Evolutionary conservation across 2,888 invertebrate genomes (phyloP).

Genomic region (Rapana venosa): DNA sequence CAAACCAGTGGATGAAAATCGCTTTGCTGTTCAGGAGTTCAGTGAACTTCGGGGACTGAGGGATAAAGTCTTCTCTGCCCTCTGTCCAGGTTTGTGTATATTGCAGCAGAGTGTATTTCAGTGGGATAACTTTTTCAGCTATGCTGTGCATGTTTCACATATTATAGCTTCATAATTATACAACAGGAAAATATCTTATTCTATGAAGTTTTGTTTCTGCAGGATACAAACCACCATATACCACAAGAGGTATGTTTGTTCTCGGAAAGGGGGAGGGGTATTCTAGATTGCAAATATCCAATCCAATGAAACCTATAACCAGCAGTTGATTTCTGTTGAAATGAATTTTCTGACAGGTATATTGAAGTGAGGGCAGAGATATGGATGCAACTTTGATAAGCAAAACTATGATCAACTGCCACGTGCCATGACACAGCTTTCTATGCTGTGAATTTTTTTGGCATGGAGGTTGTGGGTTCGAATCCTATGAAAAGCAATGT

Average conservation of each 20-base stretch:
- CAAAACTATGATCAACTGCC: too few relatives aligned
- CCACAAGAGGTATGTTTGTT: slow-evolving; percentile 2
- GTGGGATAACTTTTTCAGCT: not conserved
- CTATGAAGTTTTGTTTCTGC: not conserved
- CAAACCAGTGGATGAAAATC: slow-evolving; percentile 59
- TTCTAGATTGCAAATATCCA: too few relatives aligned
- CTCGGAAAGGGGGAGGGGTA: too few relatives aligned
- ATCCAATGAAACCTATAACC: too few relatives aligned
- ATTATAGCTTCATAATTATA: not conserved
- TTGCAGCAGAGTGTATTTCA: not conserved
- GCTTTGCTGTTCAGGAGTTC: slow-evolving; percentile 65
- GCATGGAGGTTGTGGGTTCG: too few relatives aligned
- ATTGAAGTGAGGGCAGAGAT: too few relatives aligned
- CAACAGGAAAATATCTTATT: not conserved
- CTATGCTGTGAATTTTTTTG: too few relatives aligned
- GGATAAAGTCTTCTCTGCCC: slow-evolving; percentile 53
- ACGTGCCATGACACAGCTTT: too few relatives aligned
- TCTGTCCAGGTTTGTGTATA: slow-evolving; percentile 46
- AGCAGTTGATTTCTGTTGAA: too few relatives aligned
- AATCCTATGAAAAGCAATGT: too few relatives aligned
- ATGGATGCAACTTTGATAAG: too few relatives aligned
- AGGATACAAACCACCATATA: slow-evolving; percentile 20
- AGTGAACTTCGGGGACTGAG: slow-evolving; percentile 60
- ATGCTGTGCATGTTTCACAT: not conserved
- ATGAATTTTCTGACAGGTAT: too few relatives aligned